These are phyloP conservation scores for Agrotis ipsilon DNA, from an alignment of 2,888 invertebrate genomes.

Conservation along the genomic window DNA sequence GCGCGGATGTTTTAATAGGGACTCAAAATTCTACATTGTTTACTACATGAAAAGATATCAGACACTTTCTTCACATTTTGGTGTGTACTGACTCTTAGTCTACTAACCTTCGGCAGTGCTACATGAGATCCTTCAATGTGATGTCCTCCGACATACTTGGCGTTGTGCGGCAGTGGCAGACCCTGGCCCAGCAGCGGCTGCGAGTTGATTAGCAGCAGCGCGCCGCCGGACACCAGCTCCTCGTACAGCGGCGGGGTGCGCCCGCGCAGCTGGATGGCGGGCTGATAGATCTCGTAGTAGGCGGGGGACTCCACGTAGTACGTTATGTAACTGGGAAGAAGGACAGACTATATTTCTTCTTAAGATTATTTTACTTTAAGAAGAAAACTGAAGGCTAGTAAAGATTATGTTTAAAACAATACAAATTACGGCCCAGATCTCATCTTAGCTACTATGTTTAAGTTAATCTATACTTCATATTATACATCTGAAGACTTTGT, in stretches of 20 bases:
- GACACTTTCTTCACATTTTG: no score
- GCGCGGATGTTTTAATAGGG: no score
- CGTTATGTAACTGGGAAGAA: constrained; percentile 68
- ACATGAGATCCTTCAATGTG: constrained; percentile 68
- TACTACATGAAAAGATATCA: no score
- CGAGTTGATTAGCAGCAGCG: constrained; percentile 77
- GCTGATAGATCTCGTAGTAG: constrained; percentile 71
- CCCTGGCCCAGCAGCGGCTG: constrained; percentile 74
- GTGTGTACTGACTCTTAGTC: no score
- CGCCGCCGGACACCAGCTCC: constrained; percentile 69
- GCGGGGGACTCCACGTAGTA: constrained; percentile 72
- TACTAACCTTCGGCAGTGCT: constrained; percentile 70
- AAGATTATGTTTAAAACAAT: not conserved
- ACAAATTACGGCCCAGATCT: no score
- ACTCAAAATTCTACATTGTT: no score
- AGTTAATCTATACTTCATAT: no score
- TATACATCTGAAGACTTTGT: no score
- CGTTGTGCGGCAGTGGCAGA: constrained; percentile 72
- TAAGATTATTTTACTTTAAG: not conserved
- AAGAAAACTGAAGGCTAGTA: no score
- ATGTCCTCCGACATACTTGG: constrained; percentile 78
- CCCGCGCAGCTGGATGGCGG: constrained; percentile 67
- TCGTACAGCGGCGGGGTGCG: constrained; percentile 72
- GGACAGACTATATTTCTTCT: no score
- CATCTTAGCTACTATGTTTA: not conserved